These are phyloP conservation scores for Caenorhabditis angaria DNA, from an alignment of 2,888 invertebrate genomes.

Conservation along the genomic window DNA sequence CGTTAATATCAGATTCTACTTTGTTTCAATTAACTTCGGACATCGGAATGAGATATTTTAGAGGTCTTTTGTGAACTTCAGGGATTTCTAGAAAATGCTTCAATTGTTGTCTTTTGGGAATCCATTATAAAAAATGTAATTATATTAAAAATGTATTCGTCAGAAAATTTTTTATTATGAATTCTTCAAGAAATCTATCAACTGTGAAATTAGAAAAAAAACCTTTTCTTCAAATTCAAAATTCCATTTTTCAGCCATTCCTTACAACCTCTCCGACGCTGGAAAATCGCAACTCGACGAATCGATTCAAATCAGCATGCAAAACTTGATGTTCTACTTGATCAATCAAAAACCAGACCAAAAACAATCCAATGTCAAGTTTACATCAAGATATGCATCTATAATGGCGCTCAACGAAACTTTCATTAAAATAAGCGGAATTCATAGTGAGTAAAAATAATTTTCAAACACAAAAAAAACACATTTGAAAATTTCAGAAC, in stretches of 20 bases:
- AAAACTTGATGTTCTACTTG: constrained; percentile 18
- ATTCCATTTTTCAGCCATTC: constrained; percentile 16
- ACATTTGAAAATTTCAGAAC: constrained; percentile 16
- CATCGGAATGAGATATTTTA: no score
- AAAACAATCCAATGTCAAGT: not conserved
- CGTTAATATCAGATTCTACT: no score
- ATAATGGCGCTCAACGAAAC: constrained; percentile 27
- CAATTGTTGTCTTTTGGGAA: no score
- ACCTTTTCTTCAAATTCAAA: not conserved
- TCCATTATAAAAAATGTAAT: no score
- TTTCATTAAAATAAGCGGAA: constrained; percentile 15
- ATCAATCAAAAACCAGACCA: constrained; percentile 5
- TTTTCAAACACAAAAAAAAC: not conserved
- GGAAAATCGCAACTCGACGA: constrained; percentile 19
- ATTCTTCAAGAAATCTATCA: not conserved
- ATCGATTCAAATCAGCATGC: constrained; percentile 20
- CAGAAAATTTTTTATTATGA: not conserved
- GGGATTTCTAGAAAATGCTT: no score
- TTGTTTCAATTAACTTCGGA: no score
- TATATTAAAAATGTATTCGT: no score
- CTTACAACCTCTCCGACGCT: constrained; percentile 6
- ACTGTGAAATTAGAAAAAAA: no score
- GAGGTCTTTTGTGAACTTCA: no score
- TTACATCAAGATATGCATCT: constrained; percentile 26
- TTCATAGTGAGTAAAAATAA: constrained; percentile 20